phyloP scores from a whole-genome alignment of 2,888 invertebrate species.

The Prosapia bicincta region DNA sequence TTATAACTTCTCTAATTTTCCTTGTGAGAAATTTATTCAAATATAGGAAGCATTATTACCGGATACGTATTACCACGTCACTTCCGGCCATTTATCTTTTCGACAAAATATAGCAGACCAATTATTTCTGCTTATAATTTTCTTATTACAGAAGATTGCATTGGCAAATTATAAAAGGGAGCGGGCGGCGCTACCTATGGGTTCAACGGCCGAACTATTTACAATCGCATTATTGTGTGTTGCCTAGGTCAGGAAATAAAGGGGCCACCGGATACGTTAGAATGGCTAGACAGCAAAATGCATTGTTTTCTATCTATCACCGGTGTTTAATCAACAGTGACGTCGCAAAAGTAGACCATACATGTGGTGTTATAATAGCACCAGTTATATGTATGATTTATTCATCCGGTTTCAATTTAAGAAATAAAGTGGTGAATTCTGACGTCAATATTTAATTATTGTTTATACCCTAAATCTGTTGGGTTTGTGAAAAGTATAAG shows the following conservation, averaged over 20 bases:
- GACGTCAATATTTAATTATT: too few relatives aligned
- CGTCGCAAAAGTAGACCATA: background rate
- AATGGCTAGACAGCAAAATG: background rate
- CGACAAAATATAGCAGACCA: too few relatives aligned
- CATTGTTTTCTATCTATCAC: background rate
- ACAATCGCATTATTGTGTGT: background rate
- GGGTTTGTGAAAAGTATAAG: too few relatives aligned
- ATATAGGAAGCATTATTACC: too few relatives aligned
- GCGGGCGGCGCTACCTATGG: background rate
- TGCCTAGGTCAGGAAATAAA: background rate
- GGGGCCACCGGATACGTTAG: background rate
- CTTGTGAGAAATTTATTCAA: too few relatives aligned
- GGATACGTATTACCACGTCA: too few relatives aligned
- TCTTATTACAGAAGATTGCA: background rate
- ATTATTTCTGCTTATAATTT: background rate
- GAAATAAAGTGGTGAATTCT: too few relatives aligned
- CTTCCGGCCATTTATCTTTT: too few relatives aligned
- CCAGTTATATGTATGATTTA: too few relatives aligned
- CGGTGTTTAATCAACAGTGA: background rate
- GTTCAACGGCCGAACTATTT: constrained; percentile 2
- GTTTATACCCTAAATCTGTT: too few relatives aligned
- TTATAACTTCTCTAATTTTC: too few relatives aligned
- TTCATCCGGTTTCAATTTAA: too few relatives aligned
- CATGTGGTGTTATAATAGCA: background rate
- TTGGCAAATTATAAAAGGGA: background rate